Evolutionary conservation across 2,797 vertebrate species (phyloP).

Genomic region (Urophycis tenuis): DNA sequence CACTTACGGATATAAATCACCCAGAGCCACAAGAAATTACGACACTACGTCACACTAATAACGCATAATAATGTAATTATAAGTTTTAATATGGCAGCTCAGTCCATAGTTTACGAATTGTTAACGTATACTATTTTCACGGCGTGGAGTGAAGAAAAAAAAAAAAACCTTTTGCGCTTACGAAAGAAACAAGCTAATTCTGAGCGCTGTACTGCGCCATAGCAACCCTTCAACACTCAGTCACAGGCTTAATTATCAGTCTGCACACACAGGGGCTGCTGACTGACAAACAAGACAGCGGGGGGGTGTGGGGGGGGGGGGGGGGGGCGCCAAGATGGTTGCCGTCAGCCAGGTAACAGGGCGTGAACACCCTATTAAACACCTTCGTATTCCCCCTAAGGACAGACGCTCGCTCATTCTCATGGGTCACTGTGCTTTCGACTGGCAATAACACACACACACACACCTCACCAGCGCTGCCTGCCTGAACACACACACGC

Average conservation of each 20-base stretch:
- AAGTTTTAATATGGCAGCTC: background rate
- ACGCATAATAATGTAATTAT: background rate
- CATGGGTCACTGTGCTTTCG: constrained; percentile 38
- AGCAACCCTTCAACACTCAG: background rate
- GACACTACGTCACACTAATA: background rate
- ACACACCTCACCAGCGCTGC: background rate
- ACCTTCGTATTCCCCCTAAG: constrained; percentile 35
- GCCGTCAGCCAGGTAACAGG: constrained; percentile 58
- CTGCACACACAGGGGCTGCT: constrained; percentile 40
- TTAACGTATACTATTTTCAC: background rate
- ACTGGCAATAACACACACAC: background rate
- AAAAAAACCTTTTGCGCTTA: background rate
- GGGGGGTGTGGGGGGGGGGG: too few relatives aligned
- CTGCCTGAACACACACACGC: background rate
- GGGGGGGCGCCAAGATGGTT: constrained; percentile 33
- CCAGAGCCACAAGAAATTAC: background rate
- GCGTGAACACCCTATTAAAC: constrained; percentile 62
- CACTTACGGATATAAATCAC: background rate
- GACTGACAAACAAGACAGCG: constrained; percentile 60
- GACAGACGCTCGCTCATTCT: constrained; percentile 37
- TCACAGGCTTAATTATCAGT: constrained; percentile 24
- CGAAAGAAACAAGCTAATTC: background rate
- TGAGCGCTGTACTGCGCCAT: background rate
- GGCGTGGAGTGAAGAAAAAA: background rate
- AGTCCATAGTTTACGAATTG: background rate